phyloP scores from a whole-genome alignment of 2,888 invertebrate genomes.

The Altica lythri region DNA sequence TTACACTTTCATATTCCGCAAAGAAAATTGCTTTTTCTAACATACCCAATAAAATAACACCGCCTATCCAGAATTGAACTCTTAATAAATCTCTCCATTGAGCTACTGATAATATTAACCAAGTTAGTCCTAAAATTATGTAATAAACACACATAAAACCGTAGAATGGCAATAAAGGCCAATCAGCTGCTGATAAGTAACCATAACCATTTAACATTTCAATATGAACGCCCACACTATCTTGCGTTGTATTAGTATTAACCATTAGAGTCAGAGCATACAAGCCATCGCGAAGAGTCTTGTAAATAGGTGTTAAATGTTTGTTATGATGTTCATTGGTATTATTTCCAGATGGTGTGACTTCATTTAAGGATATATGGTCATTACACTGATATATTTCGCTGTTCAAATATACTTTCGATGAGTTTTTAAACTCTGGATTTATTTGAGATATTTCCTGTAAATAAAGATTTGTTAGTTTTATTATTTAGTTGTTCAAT shows the following conservation, averaged over 20 bases:
- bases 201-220: constrained; percentile 79
- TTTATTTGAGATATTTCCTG: constrained; percentile 35
- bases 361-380: constrained; percentile 51
- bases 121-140: constrained; percentile 77
- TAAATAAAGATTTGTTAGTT: constrained; percentile 9
- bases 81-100: constrained; percentile 91
- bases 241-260: constrained; percentile 56
- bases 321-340: constrained; percentile 6
- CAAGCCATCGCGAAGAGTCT: constrained; percentile 71
- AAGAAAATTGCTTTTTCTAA: constrained; percentile 88
- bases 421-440: constrained; percentile 29
- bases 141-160: constrained; percentile 89
- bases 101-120: constrained; percentile 81
- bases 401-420: constrained; percentile 37
- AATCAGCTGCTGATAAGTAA: constrained; percentile 86
- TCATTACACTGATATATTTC: constrained; percentile 49
- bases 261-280: constrained; percentile 67
- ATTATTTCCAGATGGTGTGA: too few relatives aligned
- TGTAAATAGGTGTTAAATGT: constrained; percentile 61
- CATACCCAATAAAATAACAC: constrained; percentile 86
- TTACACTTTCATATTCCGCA: constrained; percentile 82
- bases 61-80: constrained; percentile 96
- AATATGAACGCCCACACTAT: constrained; percentile 66
- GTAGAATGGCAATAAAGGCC: constrained; percentile 88
- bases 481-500: background rate